Base-by-base conservation (phyloP, 1,140 invertebrate species). In the Drosophila rufa region DNA sequence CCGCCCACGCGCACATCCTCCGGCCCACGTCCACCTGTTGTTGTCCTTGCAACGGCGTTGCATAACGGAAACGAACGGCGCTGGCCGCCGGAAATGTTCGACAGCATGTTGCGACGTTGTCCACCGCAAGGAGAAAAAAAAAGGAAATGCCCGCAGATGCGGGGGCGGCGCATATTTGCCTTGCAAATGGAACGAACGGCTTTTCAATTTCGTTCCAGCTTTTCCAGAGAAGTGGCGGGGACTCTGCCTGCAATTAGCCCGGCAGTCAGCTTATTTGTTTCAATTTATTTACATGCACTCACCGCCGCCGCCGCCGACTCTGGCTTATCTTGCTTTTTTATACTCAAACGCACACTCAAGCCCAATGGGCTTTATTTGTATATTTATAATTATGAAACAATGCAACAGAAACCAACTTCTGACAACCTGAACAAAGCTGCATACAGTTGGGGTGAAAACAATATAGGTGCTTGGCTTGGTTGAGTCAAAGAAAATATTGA, bases 31-130 rank as follows among this genome's bases (percentile, higher is more conserved):
- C 57, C 81, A 90, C 85, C 85, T 89, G 85, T 89, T 90, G 85
- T 90, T 78, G 80, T 85, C 73, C 71, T 67, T 74, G 69, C 65
- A 75, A 60, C 70, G 47, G 68, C 75, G 42, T 46, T 87, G 84
- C 84, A 81, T 68, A 81, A 71, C 81, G 85, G 84, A 90, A 89
- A 67, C 74, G 51, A 59, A 70, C 48, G 78, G 61, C 69, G 50
- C 65, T 78, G 73, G 48, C 51, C 61, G 57, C 73, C 80, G 90
- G 90, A 83, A 81, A 92, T 92, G 90, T 92, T 86, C 82, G 80
- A 92, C 90, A 91, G 91, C 86, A 92, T 92, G 90, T 90, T 92
- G 90, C 90, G 68, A 65, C 65, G 68, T 62, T 65, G 67, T 70
- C 75, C 27, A 69, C 53, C 55, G 61, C 50, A 42, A 53, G 50